Base-by-base conservation (phyloP, 2,797 vertebrate genomes). In the Siniperca scherzeri region DNA sequence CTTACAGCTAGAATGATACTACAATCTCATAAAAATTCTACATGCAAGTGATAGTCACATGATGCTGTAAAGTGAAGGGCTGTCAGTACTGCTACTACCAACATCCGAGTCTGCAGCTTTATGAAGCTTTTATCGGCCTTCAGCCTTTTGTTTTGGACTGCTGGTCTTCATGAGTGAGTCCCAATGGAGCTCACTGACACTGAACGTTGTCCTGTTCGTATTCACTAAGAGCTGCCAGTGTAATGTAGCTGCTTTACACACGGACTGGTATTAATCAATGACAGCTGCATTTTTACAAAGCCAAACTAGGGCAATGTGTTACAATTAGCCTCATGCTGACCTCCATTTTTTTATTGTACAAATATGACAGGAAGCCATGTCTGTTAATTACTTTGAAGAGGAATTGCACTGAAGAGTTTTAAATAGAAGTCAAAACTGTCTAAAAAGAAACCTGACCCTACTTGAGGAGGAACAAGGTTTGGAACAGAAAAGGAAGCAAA, bases 381-480 rank as follows among this genome's bases (percentile, higher is more conserved):
- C 19, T 40, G 52, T 62, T 74, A 9, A 30, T 25, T 48, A 33
- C 10, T 6, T 48, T 27, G n/a, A 1, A 53, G 14, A 42, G 14
- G 48, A 66, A 55, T 33, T 10, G 7, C 16, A 46, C 14, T 3
- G 0, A 42, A 70, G 9, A 50, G 21, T 17, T 78, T 66, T 30
- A 44, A 42, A 64, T 36, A 48, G 42, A 62, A 22, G 50, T 46
- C 0, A 33, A 64, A 57, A 68, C 27, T 68, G 5, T 44, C 14
- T n/a, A 21, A 50, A 55, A 11, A 56, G 25, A 69, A 66, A 67
- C 10, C 55, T 16, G 9, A 44, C 1, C 19, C 4, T n/a, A 1
- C 10, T 60, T 46, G 36, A 90, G 88, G 86, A 87, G 87, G 90
- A 92, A 92, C 79, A 36, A 38, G 42, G n/a, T 25, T 73, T 42